Evolutionary conservation across 2,113 vertebrate genomes (phyloP).

Genomic region (Oenanthe melanoleuca): DNA sequence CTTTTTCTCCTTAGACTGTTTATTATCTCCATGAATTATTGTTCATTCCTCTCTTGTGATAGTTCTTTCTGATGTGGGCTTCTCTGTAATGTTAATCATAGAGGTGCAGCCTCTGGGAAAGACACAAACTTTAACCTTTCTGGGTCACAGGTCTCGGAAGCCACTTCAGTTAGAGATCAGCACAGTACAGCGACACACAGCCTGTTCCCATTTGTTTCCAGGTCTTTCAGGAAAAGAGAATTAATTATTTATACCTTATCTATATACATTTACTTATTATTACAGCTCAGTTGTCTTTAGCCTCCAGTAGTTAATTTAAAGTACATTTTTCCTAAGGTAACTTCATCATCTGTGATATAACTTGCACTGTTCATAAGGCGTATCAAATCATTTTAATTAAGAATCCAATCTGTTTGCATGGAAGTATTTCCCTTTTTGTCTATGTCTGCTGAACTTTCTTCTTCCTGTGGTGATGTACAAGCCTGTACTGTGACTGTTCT

Average conservation of each 20-base stretch:
- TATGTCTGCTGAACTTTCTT: not conserved
- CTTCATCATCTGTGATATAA: not conserved
- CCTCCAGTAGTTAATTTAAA: constrained; percentile 15
- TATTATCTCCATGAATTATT: constrained; percentile 57
- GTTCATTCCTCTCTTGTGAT: constrained; percentile 14
- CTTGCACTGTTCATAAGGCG: not conserved
- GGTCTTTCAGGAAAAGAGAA: constrained; percentile 31
- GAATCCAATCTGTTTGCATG: not conserved
- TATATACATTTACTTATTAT: constrained; percentile 37
- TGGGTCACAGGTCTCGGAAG: constrained; percentile 44
- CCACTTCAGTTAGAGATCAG: constrained; percentile 28
- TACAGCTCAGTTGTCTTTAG: constrained; percentile 39
- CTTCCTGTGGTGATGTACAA: not conserved
- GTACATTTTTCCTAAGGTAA: constrained; percentile 42
- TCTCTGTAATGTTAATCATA: constrained; percentile 64
- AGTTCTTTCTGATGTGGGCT: constrained; percentile 14
- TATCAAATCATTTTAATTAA: constrained; percentile 43
- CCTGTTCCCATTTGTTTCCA: constrained; percentile 37
- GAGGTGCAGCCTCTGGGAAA: constrained; percentile 67
- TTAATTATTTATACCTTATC: constrained; percentile 50
- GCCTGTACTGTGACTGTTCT: not conserved
- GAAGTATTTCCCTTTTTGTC: not conserved
- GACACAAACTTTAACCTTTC: constrained; percentile 70
- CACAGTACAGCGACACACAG: not conserved
- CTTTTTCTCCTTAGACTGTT: not conserved